Conservation (phyloP, 2,888 invertebrate genomes). For the Drosophila subquinaria region DNA sequence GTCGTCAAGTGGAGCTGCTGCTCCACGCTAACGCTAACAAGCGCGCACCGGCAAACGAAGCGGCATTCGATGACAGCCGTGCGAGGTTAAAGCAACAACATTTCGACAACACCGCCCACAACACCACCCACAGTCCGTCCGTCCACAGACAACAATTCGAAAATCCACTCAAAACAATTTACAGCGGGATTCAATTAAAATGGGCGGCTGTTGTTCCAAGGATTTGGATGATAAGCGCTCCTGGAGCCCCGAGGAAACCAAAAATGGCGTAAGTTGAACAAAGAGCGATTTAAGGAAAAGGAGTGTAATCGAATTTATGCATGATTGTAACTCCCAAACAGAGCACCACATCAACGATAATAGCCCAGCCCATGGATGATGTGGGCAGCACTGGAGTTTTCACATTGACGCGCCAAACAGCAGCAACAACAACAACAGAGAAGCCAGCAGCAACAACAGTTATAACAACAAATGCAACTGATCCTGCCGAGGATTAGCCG, state of each 20-base stretch:
- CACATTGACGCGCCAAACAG: conserved; percentile 62
- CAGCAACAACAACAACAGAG: conserved; percentile 42
- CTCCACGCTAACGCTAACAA: conserved; percentile 55
- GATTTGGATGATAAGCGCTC: conserved; percentile 81
- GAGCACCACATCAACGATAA: conserved; percentile 82
- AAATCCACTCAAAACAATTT: not conserved
- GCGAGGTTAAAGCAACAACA: conserved; percentile 65
- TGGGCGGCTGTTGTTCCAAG: conserved; percentile 81
- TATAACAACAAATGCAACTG: conserved; percentile 9
- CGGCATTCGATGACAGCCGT: conserved; percentile 69
- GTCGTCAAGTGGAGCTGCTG: conserved; percentile 32
- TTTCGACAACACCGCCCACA: not conserved
- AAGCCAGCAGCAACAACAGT: conserved; percentile 13
- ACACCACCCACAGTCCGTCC: conserved; percentile 3
- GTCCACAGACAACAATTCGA: not conserved
- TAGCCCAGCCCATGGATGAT: conserved; percentile 78
- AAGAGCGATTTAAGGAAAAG: not conserved
- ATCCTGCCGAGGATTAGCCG: conserved; percentile 39
- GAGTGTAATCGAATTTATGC: not conserved
- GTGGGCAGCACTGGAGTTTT: conserved; percentile 80
- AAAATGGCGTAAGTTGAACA: conserved; percentile 75
- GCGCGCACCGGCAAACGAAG: conserved; percentile 62
- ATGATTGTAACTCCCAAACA: conserved; percentile 32
- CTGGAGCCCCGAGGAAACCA: conserved; percentile 81
- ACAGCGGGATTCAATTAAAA: too few relatives aligned